A percentile compares a stretch with the other conserved stretches of the same genome.
phyloP scores from a whole-genome alignment of 2,888 invertebrate species.

The Vannuccia rotundouncinata region DNA sequence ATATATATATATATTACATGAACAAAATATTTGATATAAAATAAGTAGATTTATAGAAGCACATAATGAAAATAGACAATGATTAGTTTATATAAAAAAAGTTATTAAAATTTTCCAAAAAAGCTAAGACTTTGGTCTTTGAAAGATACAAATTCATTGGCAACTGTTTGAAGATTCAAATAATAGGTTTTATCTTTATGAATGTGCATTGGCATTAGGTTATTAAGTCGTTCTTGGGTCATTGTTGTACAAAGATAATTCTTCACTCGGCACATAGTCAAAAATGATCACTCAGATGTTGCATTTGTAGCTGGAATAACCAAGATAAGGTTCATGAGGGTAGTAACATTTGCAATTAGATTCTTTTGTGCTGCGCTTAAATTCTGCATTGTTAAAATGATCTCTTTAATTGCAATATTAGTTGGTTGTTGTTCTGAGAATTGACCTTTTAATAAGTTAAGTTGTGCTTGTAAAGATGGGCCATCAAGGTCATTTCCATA shows the following conservation, averaged over 20 bases:
- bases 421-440: conserved; percentile 11
- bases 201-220: neutral
- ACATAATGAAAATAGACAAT: too few relatives aligned
- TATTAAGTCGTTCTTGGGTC: neutral
- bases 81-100: too few relatives aligned
- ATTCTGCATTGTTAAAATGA: conserved; percentile 11
- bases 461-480: conserved; percentile 24
- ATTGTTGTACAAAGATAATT: neutral
- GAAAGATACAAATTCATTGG: neutral
- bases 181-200: neutral
- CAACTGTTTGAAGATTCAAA: neutral
- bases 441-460: conserved; percentile 17
- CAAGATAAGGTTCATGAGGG: neutral
- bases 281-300: neutral
- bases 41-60: neutral
- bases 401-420: neutral
- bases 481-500: conserved; percentile 23
- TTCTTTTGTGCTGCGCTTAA: neutral
- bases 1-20: neutral
- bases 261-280: neutral
- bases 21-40: neutral
- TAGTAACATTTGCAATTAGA: neutral
- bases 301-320: neutral
- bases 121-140: neutral
- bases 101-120: too few relatives aligned